phyloP scores from a whole-genome alignment of 1,140 invertebrate genomes.

The Leptinotarsa texana region DNA sequence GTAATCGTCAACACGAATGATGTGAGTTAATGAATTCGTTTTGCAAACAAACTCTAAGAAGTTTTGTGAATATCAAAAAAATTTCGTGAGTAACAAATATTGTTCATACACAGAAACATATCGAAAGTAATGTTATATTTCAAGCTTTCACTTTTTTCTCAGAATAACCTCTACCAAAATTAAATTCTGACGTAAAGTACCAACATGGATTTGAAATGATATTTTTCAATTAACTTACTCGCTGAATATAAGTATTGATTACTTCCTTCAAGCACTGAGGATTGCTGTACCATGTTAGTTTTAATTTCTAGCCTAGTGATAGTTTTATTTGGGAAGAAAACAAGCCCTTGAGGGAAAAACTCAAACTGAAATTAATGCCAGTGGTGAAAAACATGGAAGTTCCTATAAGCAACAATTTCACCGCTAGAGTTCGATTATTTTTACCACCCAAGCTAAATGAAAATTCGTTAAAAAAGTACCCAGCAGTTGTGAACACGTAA shows the following conservation, averaged over 20 bases:
- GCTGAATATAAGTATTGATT: too few relatives aligned
- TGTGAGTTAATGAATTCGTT: conserved; percentile 31
- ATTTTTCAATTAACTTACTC: too few relatives aligned
- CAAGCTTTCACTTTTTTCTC: too few relatives aligned
- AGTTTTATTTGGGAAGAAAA: conserved; percentile 68
- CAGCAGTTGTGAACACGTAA: conserved; percentile 84
- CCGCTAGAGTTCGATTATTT: conserved; percentile 71
- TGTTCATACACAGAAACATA: too few relatives aligned
- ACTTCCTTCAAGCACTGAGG: too few relatives aligned
- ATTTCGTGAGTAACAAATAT: too few relatives aligned
- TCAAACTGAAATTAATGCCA: conserved; percentile 67
- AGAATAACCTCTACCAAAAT: too few relatives aligned
- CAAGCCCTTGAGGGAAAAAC: conserved; percentile 58
- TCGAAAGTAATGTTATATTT: too few relatives aligned
- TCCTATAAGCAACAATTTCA: conserved; percentile 66
- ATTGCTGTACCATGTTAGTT: conserved; percentile 36
- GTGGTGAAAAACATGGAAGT: conserved; percentile 66
- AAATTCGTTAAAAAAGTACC: conserved; percentile 66
- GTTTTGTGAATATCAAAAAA: too few relatives aligned
- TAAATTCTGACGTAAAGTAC: too few relatives aligned
- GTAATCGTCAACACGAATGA: conserved; percentile 42
- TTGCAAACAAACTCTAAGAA: too few relatives aligned
- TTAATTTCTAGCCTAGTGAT: conserved; percentile 36
- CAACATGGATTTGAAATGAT: too few relatives aligned
- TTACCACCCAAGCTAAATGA: conserved; percentile 73